Evolutionary conservation across 2,888 invertebrate species (phyloP).

Genomic region (Onchidella celtica): DNA sequence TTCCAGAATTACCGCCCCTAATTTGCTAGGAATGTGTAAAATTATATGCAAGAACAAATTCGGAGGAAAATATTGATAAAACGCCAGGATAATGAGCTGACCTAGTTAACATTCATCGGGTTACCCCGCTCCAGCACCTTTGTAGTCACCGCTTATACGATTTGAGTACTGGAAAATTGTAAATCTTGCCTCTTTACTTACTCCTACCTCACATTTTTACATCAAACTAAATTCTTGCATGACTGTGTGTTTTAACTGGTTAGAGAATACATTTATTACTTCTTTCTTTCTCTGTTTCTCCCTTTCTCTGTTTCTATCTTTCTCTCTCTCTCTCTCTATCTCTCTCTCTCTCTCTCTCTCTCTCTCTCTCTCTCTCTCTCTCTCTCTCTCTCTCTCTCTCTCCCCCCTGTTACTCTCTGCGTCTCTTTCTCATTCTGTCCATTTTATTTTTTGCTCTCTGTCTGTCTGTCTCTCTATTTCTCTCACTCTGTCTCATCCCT

Average conservation of each 20-base stretch:
- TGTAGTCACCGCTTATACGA: no score
- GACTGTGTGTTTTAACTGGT: neutral
- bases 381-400: neutral
- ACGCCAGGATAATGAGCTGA: no score
- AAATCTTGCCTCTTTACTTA: neutral
- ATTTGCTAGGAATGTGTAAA: no score
- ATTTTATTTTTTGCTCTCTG: neutral
- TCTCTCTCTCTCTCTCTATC: neutral
- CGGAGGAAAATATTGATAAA: no score
- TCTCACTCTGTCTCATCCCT: neutral
- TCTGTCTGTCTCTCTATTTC: constrained; percentile 22
- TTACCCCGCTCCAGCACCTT: no score
- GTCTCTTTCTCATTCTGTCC: constrained; percentile 1
- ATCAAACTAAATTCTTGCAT: neutral
- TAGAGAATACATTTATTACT: neutral
- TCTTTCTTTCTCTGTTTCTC: neutral
- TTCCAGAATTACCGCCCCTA: no score
- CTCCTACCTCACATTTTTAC: neutral
- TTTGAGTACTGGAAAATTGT: no score
- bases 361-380: neutral
- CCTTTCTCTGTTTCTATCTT: neutral
- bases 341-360: neutral
- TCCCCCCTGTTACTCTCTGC: constrained; percentile 13
- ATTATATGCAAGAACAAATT: no score
- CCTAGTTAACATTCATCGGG: no score